Evolutionary conservation across 2,888 invertebrate species (phyloP).

Genomic region (Oscheius sp.): DNA sequence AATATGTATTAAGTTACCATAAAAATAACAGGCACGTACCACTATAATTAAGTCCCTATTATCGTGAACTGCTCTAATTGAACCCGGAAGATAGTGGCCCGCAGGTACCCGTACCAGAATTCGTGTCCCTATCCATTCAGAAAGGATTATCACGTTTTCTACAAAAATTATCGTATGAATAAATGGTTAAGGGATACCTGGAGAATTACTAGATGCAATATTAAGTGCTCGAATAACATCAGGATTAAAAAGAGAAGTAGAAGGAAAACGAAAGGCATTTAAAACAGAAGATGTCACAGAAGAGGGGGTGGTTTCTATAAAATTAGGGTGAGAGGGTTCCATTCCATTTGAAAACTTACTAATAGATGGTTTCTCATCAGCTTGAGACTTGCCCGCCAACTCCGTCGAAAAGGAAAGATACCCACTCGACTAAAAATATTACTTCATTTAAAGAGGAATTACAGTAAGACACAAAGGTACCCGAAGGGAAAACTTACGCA

Average conservation of each 20-base stretch:
- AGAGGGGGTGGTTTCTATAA: slow-evolving; percentile 26
- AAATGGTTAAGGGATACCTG: slow-evolving; percentile 14
- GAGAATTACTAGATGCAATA: slow-evolving; percentile 31
- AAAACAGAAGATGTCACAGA: slow-evolving; percentile 31
- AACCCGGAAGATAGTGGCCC: slow-evolving; percentile 53
- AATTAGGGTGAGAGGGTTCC: neutral
- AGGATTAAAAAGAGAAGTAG: slow-evolving; percentile 29
- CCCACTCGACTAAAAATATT: slow-evolving; percentile 21
- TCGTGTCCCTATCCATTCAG: slow-evolving; percentile 60
- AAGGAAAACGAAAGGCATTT: slow-evolving; percentile 37
- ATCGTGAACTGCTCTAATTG: slow-evolving; percentile 43
- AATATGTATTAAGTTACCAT: neutral
- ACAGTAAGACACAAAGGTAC: neutral
- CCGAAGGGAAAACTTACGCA: slow-evolving; percentile 5
- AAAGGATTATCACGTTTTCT: slow-evolving; percentile 38
- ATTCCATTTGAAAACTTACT: slow-evolving; percentile 7
- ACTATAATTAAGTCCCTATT: slow-evolving; percentile 51
- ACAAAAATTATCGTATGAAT: neutral
- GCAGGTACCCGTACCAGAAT: slow-evolving; percentile 59
- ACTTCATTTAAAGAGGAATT: neutral
- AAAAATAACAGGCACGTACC: slow-evolving; percentile 32
- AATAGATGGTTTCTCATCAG: slow-evolving; percentile 27
- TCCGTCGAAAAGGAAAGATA: slow-evolving; percentile 27
- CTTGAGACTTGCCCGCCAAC: slow-evolving; percentile 27
- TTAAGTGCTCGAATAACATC: slow-evolving; percentile 36